Base-by-base conservation (phyloP, 2,888 invertebrate genomes). In the Ophraella communa region DNA sequence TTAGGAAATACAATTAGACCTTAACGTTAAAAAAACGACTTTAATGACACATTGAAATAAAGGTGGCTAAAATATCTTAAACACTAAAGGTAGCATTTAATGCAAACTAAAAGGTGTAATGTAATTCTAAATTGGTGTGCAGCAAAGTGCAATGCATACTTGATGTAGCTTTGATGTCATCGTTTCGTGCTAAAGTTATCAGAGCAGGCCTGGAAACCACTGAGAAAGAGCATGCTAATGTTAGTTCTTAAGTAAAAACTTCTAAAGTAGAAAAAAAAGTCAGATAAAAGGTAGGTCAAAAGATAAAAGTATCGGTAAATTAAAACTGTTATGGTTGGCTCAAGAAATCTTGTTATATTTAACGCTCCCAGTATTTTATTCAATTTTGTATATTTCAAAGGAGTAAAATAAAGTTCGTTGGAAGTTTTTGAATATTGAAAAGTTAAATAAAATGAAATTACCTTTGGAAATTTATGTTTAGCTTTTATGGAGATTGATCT, bases 161-260 rank as follows among this genome's bases (percentile, higher is more conserved):
- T 82, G 82, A 82, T 73, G 77, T 78, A 70, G 79, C 76, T 78
- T 80, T 79, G 72, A 77, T 74, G 68, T 77, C 75, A 72, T 76
- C 75, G 70, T 75, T 75, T 76, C 79, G 75, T 73, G 78, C 76
- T 67, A 77, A 74, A 74, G 75, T 74, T 74, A 76, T 78, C 73
- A 73, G 75, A 72, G 75, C 71, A 70, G 78, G 75, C 71, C 77
- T 75, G 76, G 78, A 72, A 71, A 45, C 60, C 17, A 53, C 45
- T 60, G 53, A 39, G 53, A 60, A 52, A 54, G 42, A 62, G 18
- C 61, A 62, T 62, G 61, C 52, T 52, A 23, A 49, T 49, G 54
- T 54, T 52, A 55, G 53, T 54, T 20, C 24, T 49, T 24, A 51
- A 7, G 52, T 24, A n/a, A 24, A 44, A 55, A 18, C 35, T n/a